These are phyloP conservation scores for Lomographa bimaculata DNA, from an alignment of 2,888 invertebrate species.

Conservation along the genomic window DNA sequence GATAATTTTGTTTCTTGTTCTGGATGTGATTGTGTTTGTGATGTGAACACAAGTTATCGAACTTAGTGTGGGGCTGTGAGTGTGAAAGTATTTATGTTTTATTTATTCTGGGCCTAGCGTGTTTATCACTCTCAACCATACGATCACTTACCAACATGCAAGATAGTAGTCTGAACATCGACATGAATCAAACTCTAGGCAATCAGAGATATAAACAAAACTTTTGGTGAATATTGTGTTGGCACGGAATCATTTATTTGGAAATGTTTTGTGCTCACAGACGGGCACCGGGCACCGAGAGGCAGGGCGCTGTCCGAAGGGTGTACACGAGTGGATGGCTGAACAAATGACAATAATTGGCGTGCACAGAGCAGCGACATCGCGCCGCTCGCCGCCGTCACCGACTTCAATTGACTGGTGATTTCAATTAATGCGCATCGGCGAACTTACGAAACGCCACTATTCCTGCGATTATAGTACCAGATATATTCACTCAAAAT, in stretches of 20 bases:
- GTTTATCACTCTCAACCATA: too few species aligned
- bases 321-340: slow-evolving; percentile 52
- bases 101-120: too few species aligned
- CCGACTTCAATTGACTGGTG: slow-evolving; percentile 73
- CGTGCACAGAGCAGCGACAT: slow-evolving; percentile 56
- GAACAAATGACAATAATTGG: slow-evolving; percentile 73
- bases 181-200: too few species aligned
- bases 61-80: too few species aligned
- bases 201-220: too few species aligned
- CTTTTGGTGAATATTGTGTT: neutral
- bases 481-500: slow-evolving; percentile 77
- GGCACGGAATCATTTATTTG: slow-evolving; percentile 2
- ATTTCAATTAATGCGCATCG: slow-evolving; percentile 74
- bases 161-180: too few species aligned
- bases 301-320: slow-evolving; percentile 34
- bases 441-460: slow-evolving; percentile 63
- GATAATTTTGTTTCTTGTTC: too few species aligned
- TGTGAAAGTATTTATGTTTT: too few species aligned
- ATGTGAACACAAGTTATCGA: too few species aligned
- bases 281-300: slow-evolving; percentile 1
- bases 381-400: slow-evolving; percentile 51
- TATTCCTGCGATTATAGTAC: slow-evolving; percentile 61
- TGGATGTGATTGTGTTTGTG: too few species aligned
- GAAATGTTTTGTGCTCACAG: slow-evolving; percentile 1
- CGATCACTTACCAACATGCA: too few species aligned